phyloP scores from a whole-genome alignment of 2,888 invertebrate species.

The Cynaeus angustus region DNA sequence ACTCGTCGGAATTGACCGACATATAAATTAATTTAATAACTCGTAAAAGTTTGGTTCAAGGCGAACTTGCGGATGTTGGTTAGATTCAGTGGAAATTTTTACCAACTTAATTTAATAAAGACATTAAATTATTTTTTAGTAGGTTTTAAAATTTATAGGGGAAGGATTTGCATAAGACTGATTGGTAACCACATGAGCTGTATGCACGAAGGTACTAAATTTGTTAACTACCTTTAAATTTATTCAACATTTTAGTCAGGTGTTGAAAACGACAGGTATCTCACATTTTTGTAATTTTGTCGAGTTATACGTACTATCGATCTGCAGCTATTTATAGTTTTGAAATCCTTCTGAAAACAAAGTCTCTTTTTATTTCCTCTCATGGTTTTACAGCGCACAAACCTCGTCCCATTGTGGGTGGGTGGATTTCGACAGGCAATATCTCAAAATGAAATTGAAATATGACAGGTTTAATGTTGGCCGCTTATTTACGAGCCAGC shows the following conservation, averaged over 20 bases:
- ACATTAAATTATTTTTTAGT: not conserved
- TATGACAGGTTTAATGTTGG: slow-evolving; percentile 59
- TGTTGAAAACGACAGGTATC: too few species aligned
- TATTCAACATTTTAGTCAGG: too few species aligned
- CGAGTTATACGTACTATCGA: too few species aligned
- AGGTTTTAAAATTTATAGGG: not conserved
- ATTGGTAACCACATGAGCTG: too few species aligned
- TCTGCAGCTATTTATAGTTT: too few species aligned
- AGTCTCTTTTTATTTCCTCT: slow-evolving; percentile 1
- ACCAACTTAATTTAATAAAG: not conserved
- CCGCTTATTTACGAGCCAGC: slow-evolving; percentile 55
- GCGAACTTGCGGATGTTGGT: slow-evolving; percentile 2
- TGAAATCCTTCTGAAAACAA: not conserved
- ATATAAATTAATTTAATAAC: slow-evolving; percentile 14
- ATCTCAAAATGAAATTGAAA: slow-evolving; percentile 60
- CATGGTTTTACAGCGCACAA: not conserved
- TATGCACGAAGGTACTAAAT: too few species aligned
- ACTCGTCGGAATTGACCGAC: slow-evolving; percentile 4
- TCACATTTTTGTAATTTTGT: too few species aligned
- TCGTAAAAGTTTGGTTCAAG: slow-evolving; percentile 13
- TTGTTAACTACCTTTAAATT: too few species aligned
- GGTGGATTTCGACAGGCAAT: slow-evolving; percentile 56
- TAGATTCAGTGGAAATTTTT: not conserved
- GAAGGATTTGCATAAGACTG: not conserved
- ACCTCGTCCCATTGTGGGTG: slow-evolving; percentile 33